Evolutionary conservation across 2,797 vertebrate species (phyloP).

Genomic region (Nothura maculosa): DNA sequence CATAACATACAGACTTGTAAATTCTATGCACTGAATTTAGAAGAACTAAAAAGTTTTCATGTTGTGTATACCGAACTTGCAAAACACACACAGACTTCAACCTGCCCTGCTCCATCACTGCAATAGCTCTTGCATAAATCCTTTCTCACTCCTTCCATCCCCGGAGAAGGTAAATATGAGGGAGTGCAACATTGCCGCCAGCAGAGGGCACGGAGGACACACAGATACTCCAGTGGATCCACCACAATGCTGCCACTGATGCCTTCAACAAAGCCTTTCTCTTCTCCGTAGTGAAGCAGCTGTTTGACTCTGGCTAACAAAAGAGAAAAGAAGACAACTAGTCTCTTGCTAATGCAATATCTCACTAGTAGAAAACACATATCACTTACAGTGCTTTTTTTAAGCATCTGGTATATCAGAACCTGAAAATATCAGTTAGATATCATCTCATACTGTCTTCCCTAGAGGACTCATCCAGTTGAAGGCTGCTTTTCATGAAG

Average conservation of each 20-base stretch:
- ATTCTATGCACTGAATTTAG: not conserved
- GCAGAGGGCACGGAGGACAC: not conserved
- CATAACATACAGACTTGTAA: not conserved
- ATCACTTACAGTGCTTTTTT: not conserved
- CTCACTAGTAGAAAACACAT: constrained; percentile 1
- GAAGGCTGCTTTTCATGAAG: not conserved
- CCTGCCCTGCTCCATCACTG: not conserved
- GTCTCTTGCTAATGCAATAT: not conserved
- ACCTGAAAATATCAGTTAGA: not conserved
- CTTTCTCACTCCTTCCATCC: not conserved
- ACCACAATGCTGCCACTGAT: not conserved
- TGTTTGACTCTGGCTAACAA: not conserved
- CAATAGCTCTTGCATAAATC: not conserved
- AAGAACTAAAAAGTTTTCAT: not conserved
- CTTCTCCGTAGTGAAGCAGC: not conserved
- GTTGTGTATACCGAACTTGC: not conserved
- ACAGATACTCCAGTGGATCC: fast-evolving
- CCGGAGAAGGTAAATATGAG: not conserved
- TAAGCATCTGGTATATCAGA: not conserved
- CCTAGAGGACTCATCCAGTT: not conserved
- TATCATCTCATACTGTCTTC: not conserved
- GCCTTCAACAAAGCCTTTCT: not conserved
- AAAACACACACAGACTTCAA: not conserved
- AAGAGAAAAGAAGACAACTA: not conserved
- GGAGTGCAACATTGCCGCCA: not conserved